phyloP scores from a whole-genome alignment of 2,888 invertebrate species.

The Dione juno region DNA sequence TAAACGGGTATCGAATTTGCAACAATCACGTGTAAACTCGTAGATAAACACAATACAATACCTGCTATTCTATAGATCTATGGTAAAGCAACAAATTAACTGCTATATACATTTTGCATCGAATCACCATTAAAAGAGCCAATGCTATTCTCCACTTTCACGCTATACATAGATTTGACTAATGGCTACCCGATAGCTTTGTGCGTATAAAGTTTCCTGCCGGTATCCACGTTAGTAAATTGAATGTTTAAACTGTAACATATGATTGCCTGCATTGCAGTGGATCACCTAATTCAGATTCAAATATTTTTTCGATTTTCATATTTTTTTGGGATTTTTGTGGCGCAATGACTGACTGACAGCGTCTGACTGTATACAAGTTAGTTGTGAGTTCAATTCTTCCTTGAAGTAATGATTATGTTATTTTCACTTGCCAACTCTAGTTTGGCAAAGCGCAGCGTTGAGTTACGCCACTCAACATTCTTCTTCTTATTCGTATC shows the following conservation, averaged over 20 bases:
- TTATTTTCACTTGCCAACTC: too few species aligned
- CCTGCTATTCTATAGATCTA: not conserved
- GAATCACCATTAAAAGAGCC: slow-evolving; percentile 10
- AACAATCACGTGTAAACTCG: too few species aligned
- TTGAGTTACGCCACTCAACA: too few species aligned
- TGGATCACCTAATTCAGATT: not conserved
- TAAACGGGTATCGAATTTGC: too few species aligned
- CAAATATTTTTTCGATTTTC: not conserved
- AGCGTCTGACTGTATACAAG: too few species aligned
- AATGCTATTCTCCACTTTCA: slow-evolving; percentile 8
- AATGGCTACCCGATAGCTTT: slow-evolving; percentile 25
- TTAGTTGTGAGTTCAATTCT: too few species aligned
- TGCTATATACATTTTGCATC: not conserved
- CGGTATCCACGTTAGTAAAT: slow-evolving; percentile 7
- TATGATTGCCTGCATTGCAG: slow-evolving; percentile 11
- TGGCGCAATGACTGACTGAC: too few species aligned
- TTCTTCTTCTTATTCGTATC: too few species aligned
- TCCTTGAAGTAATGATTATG: too few species aligned
- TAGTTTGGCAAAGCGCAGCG: too few species aligned
- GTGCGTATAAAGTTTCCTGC: slow-evolving; percentile 3
- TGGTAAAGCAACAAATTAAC: not conserved
- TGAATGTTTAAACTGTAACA: slow-evolving; percentile 6
- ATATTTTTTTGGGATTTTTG: too few species aligned
- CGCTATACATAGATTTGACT: slow-evolving; percentile 13
- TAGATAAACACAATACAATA: not conserved